Percentiles rank a stretch among this genome's conserved stretches.
phyloP scores from a whole-genome alignment of 2,113 vertebrate genomes.

The Ia io region DNA sequence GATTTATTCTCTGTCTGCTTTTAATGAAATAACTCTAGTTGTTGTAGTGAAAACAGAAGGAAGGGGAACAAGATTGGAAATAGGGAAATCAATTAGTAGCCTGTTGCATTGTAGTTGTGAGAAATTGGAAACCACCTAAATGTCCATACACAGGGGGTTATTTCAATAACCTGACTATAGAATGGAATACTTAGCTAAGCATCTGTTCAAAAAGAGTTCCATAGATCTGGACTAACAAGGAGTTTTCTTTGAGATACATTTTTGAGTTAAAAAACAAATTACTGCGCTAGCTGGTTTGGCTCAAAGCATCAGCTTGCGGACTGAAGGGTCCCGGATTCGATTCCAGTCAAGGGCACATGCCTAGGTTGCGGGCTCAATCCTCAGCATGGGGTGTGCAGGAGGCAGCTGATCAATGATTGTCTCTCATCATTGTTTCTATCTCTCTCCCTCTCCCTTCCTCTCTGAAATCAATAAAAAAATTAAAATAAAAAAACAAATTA shows the following conservation, averaged over 20 bases:
- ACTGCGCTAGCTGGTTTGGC: too few species aligned
- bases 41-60: background rate
- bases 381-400: too few species aligned
- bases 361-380: too few species aligned
- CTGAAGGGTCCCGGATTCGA: too few species aligned
- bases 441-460: too few species aligned
- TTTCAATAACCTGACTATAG: background rate
- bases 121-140: conserved; percentile 38
- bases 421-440: too few species aligned
- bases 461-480: too few species aligned
- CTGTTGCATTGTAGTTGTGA: background rate
- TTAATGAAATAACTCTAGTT: background rate
- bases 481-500: background rate
- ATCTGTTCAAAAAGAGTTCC: background rate
- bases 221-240: background rate
- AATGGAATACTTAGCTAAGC: background rate
- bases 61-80: background rate
- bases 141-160: background rate
- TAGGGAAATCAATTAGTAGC: background rate
- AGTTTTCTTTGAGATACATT: background rate
- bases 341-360: too few species aligned
- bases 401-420: too few species aligned
- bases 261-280: background rate
- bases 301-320: too few species aligned
- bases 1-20: background rate